Evolutionary conservation across 2,113 vertebrate species (phyloP), one percentile per base, ranked within the genome.

Genomic region (Nycticryphes semicollaris): DNA sequence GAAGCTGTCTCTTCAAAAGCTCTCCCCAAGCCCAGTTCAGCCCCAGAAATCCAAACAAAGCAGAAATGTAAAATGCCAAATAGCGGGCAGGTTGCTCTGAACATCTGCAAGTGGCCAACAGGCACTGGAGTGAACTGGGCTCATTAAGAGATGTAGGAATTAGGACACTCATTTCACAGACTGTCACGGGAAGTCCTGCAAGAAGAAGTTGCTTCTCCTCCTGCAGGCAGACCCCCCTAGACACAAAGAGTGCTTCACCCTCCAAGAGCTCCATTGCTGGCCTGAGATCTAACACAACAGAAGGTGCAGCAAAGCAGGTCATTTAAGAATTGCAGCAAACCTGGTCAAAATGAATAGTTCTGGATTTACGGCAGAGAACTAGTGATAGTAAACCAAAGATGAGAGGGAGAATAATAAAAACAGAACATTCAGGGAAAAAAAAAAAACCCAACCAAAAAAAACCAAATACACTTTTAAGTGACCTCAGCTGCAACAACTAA

Each of bases 401-500:
- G 25, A 94, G 78, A 92, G 31, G 67, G 18, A 82, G 69, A 94
- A 91, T 73, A 79, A 87, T 69, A 87, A 94, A 96, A 89, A 7
- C 43, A 92, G 69, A 91, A 81, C 41, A 24, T 76, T 89, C 62
- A 84, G 59, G 59, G 87, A 68, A 19, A 62, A 25, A 8, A 22
- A 20, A 47, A 47, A 54, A 54, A 54, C 25, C 14, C 27, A 53
- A 10, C 9, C 13, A 25, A 51, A 51, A 51, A 24, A 51, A 37
- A 22, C 51, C 20, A 84, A 91, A 72, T 41, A 25, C 5, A 8
- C 56, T 90, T 92, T 62, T 90, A 94, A 95, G 78, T 12, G 14
- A 73, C 91, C 57, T 97, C 87, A 89, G 91, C 94, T 93, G 87
- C 63, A 93, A 53, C 50, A 96, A 54, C 73, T 87, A 93, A 96